Evolutionary conservation across 2,888 invertebrate species (phyloP), one percentile per base, ranked within the genome.

Genomic region (Stictocephala bisonia): DNA sequence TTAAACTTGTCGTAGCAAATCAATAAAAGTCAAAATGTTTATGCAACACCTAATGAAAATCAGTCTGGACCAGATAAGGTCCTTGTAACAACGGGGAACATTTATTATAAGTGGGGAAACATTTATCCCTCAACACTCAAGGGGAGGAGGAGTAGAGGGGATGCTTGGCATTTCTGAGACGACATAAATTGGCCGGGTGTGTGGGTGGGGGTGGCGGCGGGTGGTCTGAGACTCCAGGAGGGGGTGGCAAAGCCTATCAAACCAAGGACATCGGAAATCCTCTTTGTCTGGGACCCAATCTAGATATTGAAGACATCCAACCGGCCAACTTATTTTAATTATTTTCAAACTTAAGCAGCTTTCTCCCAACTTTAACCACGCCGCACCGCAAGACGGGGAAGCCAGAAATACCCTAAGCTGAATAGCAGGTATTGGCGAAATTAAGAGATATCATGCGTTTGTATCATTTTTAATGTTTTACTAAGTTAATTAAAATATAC

Each of bases 291-390:
- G 15, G 15, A 64, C 40, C 64, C 64, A 64, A 64, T 64, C 64
- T 64, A 64, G 64, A 64, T 64, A 64, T 64, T 64, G 64, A 64
- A 64, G 64, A 64, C 64, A n/a, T n/a, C n/a, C n/a, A 64, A 44
- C 60, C 60, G 13, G 44, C 64, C 64, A 44, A 64, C 64, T 64
- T 64, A 40, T 64, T 64, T 44, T 64, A 64, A 64, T 64, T 64
- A 64, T 64, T 64, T 64, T 64, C 64, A 64, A 64, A 64, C 44
- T 64, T 64, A 64, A 64, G 64, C 64, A 20, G 22, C 64, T 64
- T 64, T 64, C 44, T 24, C 22, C n/a, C 15, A 64, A 64, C 26
- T 64, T 44, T 41, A 64, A 64, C 64, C 64, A 64, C 44, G 44
- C n/a, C 22, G 41, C 60, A 41, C n/a, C 48, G 24, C 51, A n/a